Evolutionary conservation across 1,140 invertebrate species (phyloP), one percentile per base, ranked within the genome.

Genomic region (Archivesica marissinica): DNA sequence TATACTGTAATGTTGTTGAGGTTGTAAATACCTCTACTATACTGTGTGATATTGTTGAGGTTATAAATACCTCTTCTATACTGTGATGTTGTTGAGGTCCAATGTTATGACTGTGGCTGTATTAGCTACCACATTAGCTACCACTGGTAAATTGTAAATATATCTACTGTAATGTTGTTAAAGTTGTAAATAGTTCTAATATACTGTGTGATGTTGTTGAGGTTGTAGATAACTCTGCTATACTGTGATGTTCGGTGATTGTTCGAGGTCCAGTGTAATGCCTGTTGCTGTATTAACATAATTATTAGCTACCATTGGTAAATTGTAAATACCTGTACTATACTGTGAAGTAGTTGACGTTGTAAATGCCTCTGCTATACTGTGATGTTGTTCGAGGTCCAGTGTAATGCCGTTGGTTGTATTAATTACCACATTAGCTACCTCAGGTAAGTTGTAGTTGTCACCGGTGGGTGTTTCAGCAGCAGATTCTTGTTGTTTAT

Each of bases 231-330:
- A 7, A 7, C 7, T 47, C 44, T 20, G 44, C 66, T 92, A 23
- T 52, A 88, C n/a, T 88, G 89, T 33, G 86, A 64, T 20, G 87
- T 89, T 77, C n/a, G n/a, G n/a, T n/a, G n/a, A n/a, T n/a, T n/a
- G n/a, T 30, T 87, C 9, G 92, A 92, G 25, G 89, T 92, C 4
- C 92, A 91, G 75, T 92, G 92, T 81, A 92, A 92, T 79, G 89
- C 90, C 0, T 90, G 90, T 88, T 91, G 89, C 3, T 92, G 90
- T 88, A 87, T 92, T 3, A 92, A 90, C 15, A 88, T 89, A 7
- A n/a, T n/a, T n/a, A n/a, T n/a, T 47, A 7, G 7, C 7, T 20
- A 47, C 44, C 20, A 7, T 7, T 20, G 20, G 44, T 7, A 47
- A 20, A 47, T 7, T 47, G 20, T 20, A 47, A 47, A 47, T 11